Percentiles rank a stretch among this genome's conserved stretches.
Evolutionary conservation across 1,140 invertebrate genomes (phyloP).

Genomic region (Atta texana): DNA sequence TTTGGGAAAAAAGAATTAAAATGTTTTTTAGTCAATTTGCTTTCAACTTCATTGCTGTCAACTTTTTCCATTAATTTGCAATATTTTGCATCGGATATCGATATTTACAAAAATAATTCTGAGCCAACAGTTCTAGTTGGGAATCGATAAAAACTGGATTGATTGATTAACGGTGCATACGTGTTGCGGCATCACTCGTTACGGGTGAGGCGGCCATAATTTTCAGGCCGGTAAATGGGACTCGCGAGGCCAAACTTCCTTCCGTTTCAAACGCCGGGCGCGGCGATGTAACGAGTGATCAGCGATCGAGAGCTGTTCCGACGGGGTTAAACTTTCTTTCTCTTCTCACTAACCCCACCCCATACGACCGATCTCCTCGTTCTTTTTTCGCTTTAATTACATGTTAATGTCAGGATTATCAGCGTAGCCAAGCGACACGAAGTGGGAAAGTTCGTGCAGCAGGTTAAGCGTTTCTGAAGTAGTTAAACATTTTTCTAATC

Average conservation of each 20-base stretch:
- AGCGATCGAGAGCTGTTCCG: slow-evolving; percentile 52
- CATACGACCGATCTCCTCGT: slow-evolving; percentile 4
- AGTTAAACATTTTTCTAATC: slow-evolving; percentile 66
- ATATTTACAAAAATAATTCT: slow-evolving; percentile 28
- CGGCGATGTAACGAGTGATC: slow-evolving; percentile 47
- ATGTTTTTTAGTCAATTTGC: background rate
- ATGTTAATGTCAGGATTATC: slow-evolving; percentile 66
- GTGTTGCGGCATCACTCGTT: slow-evolving; percentile 38
- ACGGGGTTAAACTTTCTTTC: slow-evolving; percentile 43
- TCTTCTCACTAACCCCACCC: background rate
- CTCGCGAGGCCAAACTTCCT: slow-evolving; percentile 68
- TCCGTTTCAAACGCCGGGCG: slow-evolving; percentile 38
- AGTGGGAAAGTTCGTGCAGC: slow-evolving; percentile 60
- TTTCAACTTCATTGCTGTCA: background rate
- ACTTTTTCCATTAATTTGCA: background rate
- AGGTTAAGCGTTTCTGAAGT: slow-evolving; percentile 59
- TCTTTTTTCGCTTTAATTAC: slow-evolving; percentile 55
- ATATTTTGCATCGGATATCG: background rate
- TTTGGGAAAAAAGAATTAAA: background rate
- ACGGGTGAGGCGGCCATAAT: slow-evolving; percentile 55
- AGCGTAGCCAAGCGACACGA: slow-evolving; percentile 58
- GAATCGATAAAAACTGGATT: slow-evolving; percentile 51
- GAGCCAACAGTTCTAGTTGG: background rate
- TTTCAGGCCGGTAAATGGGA: slow-evolving; percentile 59
- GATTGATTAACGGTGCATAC: slow-evolving; percentile 34